Evolutionary conservation across 2,888 invertebrate genomes (phyloP).

Genomic region (Phyllotreta striolata): DNA sequence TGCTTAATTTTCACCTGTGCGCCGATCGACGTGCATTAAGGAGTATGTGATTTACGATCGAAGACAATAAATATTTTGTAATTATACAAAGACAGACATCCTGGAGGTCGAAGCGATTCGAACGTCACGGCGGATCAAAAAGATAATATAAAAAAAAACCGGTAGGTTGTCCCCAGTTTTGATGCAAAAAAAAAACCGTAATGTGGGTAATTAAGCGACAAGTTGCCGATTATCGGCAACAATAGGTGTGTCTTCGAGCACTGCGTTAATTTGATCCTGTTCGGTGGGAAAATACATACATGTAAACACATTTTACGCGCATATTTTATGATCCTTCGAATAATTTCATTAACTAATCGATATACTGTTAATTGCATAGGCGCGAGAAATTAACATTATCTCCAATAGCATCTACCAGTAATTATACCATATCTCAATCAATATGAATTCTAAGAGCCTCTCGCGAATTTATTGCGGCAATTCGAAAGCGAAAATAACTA

Average conservation of each 20-base stretch:
- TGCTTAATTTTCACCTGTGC: too few relatives aligned
- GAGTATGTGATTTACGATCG: too few relatives aligned
- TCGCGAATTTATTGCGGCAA: slow-evolving; percentile 1
- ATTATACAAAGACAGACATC: slow-evolving; percentile 15
- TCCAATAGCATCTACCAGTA: too few relatives aligned
- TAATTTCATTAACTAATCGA: too few relatives aligned
- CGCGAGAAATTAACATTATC: too few relatives aligned
- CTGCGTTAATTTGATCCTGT: slow-evolving; percentile 26
- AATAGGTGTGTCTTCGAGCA: slow-evolving; percentile 38
- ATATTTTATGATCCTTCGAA: too few relatives aligned
- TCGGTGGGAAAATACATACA: slow-evolving; percentile 25
- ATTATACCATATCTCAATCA: slow-evolving; percentile 4
- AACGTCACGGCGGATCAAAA: slow-evolving; percentile 4
- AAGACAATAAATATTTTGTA: slow-evolving; percentile 7
- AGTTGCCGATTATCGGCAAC: slow-evolving; percentile 38
- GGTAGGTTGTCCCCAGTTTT: slow-evolving; percentile 11
- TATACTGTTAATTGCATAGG: too few relatives aligned
- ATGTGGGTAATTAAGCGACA: slow-evolving; percentile 30
- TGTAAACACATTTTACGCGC: too few relatives aligned
- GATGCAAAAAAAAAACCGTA: slow-evolving; percentile 18
- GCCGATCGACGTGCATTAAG: too few relatives aligned
- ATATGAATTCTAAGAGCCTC: neutral
- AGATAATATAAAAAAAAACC: slow-evolving; percentile 5
- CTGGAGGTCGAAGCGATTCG: slow-evolving; percentile 20
- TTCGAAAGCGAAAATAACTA: too few relatives aligned